Evolutionary conservation across 2,797 vertebrate species (phyloP), one percentile per base, ranked within the genome.

Genomic region (Gymnodraco acuticeps): DNA sequence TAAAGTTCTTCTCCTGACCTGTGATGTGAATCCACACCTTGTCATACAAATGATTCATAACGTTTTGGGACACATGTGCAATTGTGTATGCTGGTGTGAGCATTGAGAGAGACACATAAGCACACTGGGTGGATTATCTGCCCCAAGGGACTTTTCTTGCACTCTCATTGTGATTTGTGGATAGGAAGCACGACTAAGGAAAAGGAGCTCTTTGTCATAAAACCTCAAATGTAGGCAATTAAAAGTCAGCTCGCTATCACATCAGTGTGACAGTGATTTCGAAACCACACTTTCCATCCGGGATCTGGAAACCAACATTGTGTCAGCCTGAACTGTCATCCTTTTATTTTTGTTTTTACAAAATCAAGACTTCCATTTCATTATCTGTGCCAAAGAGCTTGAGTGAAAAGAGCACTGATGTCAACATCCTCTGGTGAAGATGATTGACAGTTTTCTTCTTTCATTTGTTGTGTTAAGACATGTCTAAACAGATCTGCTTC

Each of bases 361-460:
- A 87, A 88, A 87, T 86, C 84, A 65, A 74, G 73, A 51, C 80
- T 74, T 80, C 60, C 64, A 66, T 88, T 90, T 90, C 82, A 52
- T 87, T 77, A 89, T 93, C 70, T 82, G 79, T 81, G 85, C 72
- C 75, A 83, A 81, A 85, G 82, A 84, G 80, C 73, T 80, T 0
- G 31, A 33, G 74, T 70, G 61, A 52, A 82, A 84, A 81, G 80
- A 71, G 64, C 75, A 54, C 54, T 4, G 80, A 80, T 86, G 73
- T 85, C 79, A 65, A 83, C 71, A 81, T 85, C 46, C 12, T 54
- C 64, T 23, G 19, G n/a, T 46, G 53, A 64, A n/a, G 7, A 55
- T 48, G 61, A 78, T 5, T 55, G 65, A 63, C 60, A 58, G 27
- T 46, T 46, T 47, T 51, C 60, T 27, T 61, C 3, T 47, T 17